A percentile compares a stretch with the other conserved stretches of the same genome.
Conservation (phyloP, 2,113 vertebrate genomes). For the Ornithorhynchus anatinus region DNA sequence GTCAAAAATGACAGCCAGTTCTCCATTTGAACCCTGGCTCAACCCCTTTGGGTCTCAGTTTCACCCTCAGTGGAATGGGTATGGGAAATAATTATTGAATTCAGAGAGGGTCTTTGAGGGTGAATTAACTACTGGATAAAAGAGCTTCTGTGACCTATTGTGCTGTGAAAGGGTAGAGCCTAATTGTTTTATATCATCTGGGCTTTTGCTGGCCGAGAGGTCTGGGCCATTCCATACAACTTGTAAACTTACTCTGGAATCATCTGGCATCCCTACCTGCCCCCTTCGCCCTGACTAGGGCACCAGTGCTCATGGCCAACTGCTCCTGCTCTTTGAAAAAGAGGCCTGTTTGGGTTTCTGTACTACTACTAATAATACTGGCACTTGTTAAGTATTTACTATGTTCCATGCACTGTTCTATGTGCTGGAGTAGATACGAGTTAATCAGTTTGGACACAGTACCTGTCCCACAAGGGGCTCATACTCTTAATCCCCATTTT, state of each 20-base stretch:
- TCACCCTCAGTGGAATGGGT: slow-evolving; percentile 19
- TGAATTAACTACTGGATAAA: slow-evolving; percentile 36
- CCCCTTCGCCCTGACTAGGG: background rate
- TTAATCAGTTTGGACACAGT: too few relatives aligned
- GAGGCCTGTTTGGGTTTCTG: background rate
- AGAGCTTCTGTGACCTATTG: background rate
- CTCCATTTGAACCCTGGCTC: background rate
- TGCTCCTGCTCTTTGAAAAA: background rate
- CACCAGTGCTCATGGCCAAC: background rate
- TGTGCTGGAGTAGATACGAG: too few relatives aligned
- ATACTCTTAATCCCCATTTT: too few relatives aligned
- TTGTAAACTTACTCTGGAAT: too few relatives aligned
- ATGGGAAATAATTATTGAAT: slow-evolving; percentile 34
- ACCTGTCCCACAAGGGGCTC: too few relatives aligned
- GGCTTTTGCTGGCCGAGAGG: too few relatives aligned
- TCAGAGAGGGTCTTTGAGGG: slow-evolving; percentile 41
- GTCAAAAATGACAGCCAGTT: background rate
- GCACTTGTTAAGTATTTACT: too few relatives aligned
- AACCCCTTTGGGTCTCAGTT: slow-evolving; percentile 18
- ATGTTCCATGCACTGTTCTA: too few relatives aligned
- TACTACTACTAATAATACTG: too few relatives aligned
- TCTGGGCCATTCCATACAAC: too few relatives aligned
- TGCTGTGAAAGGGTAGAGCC: background rate
- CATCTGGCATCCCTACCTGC: background rate
- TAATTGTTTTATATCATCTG: background rate